Evolutionary conservation across 2,888 invertebrate species (phyloP), one percentile per base, ranked within the genome.

Genomic region (Eulithis testata): DNA sequence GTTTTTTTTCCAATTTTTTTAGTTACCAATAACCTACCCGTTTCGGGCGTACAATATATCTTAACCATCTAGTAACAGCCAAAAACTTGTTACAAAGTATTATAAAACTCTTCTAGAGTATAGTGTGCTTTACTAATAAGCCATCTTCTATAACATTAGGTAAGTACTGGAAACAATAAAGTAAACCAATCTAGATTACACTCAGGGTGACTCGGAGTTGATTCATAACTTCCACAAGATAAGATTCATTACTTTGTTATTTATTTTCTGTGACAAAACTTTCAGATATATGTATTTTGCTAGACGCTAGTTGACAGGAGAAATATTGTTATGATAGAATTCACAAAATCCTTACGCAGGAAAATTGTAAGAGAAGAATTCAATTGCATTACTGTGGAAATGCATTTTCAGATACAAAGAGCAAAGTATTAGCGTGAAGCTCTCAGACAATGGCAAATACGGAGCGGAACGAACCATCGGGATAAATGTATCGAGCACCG

Each of bases 361-460:
- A 67, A 77, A 78, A 73, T 77, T 69, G 73, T 73, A 70, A 69
- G 68, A 71, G 74, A 76, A 77, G 73, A 70, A 73, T 82, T 74
- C 80, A 80, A 82, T 84, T 79, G 80, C 80, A 82, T 85, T 85
- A 81, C 75, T 76, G 73, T 76, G 74, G 76, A 85, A 69, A 84
- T 82, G 80, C 79, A 83, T 86, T 87, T 84, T 85, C 73, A 77
- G 81, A 78, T 84, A 83, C 80, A 85, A 84, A 83, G 78, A 80
- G 81, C 76, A 76, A 81, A 81, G 81, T 85, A 87, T 86, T 87
- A 87, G 80, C 77, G 83, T 80, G 75, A 79, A 82, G 84, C 86
- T 84, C 80, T 89, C 86, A 89, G 89, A 90, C 89, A 87, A 88
- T 86, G 80, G 86, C 83, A 88, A 90, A 90, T 78, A 88, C 76